Conservation (phyloP, 2,113 vertebrate genomes). For the Lamprotornis superbus region DNA sequence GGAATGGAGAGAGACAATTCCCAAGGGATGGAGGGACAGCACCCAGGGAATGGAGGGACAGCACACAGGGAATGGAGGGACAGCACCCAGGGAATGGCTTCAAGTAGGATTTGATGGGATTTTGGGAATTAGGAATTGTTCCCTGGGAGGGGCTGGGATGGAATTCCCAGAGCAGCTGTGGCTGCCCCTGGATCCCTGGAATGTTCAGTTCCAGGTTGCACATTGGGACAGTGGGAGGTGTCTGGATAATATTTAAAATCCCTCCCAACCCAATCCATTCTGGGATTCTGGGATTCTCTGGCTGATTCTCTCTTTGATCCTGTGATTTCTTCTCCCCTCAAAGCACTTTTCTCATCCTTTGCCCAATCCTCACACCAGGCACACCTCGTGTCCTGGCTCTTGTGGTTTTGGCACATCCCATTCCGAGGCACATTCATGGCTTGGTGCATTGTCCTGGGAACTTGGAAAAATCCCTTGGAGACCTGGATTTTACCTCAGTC, state of each 20-base stretch:
- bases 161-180: background rate
- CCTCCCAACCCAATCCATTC: background rate
- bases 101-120: rapidly evolving
- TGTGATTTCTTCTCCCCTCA: background rate
- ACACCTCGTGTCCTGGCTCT: no score
- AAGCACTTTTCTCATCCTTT: background rate
- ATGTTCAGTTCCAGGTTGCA: background rate
- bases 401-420: background rate
- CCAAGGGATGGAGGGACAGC: background rate
- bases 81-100: background rate
- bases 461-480: background rate
- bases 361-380: background rate
- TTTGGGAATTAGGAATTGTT: background rate
- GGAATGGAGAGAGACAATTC: background rate
- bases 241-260: background rate
- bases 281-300: background rate
- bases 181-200: background rate
- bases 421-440: background rate
- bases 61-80: no score
- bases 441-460: background rate
- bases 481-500: background rate
- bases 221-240: background rate
- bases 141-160: background rate
- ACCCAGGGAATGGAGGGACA: background rate
- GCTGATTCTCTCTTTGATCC: background rate